Evolutionary conservation across 2,113 vertebrate species (phyloP).

Genomic region (Engystomops pustulosus): DNA sequence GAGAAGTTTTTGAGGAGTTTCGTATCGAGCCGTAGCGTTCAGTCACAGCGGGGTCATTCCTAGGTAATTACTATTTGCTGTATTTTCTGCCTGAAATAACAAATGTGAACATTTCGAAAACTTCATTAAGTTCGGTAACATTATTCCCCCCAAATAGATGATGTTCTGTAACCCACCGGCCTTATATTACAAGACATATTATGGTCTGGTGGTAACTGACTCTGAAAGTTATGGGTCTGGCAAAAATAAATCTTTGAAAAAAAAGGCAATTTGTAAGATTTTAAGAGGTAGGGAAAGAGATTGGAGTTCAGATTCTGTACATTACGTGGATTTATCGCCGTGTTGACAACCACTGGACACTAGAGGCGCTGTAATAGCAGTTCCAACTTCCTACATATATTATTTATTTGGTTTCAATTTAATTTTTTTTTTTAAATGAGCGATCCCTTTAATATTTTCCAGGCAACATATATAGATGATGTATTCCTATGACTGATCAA

Average conservation of each 20-base stretch:
- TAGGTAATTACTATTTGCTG: constrained; percentile 6
- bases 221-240: not conserved
- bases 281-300: not conserved
- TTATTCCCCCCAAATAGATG: not conserved
- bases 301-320: not conserved
- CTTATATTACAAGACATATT: constrained; percentile 1
- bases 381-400: not conserved
- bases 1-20: not conserved
- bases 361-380: not conserved
- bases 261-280: not conserved
- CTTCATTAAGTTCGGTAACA: not conserved
- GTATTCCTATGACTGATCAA: too few species aligned
- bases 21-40: not conserved
- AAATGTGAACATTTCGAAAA: constrained; percentile 9
- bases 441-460: too few species aligned
- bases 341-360: not conserved
- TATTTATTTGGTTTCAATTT: too few species aligned
- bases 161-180: not conserved
- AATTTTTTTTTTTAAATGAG: too few species aligned
- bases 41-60: constrained; percentile 18
- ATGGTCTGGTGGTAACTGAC: constrained; percentile 2
- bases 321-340: not conserved
- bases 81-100: constrained; percentile 17
- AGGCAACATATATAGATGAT: too few species aligned
- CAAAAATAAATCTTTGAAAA: not conserved